Base-by-base conservation (phyloP, 2,113 vertebrate species). In the Falco punctatus region DNA sequence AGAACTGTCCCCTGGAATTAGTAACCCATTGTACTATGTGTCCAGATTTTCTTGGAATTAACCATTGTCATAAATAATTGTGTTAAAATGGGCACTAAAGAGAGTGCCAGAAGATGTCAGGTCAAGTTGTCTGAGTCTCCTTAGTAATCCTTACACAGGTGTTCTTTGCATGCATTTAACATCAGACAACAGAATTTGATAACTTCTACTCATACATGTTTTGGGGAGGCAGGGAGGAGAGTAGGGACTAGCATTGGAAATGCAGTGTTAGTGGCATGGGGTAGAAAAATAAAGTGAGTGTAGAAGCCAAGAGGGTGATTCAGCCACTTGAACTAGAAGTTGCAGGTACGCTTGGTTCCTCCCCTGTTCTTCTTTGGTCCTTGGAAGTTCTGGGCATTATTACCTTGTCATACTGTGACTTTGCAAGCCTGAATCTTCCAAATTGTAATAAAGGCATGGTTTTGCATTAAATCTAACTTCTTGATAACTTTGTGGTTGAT, bases 21-120 rank as follows among this genome's bases (percentile, higher is more conserved):
- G 55, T 26, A n/a, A 10, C 38, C 33, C 19, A 0, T 30, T 24
- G 13, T 49, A 4, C n/a, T 15, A 3, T 2, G 9, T 2, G 59
- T 32, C 27, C 49, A 12, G 14, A 15, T 77, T 65, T 86, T 77
- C 44, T 26, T 64, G 65, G 67, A 59, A 79, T 57, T 52, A 40
- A 21, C 42, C 33, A 3, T 26, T 67, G 70, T 54, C 35, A 2
- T 20, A 11, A 52, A 2, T 18, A 11, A 52, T 23, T 11, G 33
- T 13, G 28, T 51, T 46, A 65, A 74, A 88, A 61, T 40, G 27
- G 52, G 28, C 33, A 5, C 72, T 48, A 20, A 59, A 13, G 21
- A 49, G 40, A 6, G 16, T 18, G 33, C 38, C 42, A 38, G 35
- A n/a, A 55, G 21, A 8, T 77, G 64, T 28, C 59, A 35, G 72